A percentile compares a stretch with the other conserved stretches of the same genome.
Conservation (phyloP, 2,888 invertebrate genomes). For the Chymomyza caudatula region DNA sequence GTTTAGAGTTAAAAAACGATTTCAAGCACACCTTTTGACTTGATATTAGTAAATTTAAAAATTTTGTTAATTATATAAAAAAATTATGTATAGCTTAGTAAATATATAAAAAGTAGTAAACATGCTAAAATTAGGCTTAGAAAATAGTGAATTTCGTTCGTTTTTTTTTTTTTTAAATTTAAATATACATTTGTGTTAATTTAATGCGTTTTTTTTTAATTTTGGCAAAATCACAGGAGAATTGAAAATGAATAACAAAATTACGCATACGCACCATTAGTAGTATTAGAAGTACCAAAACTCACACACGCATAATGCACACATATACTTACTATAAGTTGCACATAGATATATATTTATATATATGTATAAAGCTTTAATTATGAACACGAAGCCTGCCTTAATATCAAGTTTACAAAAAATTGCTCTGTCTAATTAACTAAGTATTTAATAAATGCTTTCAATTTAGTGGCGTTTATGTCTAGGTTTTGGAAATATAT, state of each 20-base stretch:
- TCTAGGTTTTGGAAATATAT: neutral
- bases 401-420: neutral
- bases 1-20: neutral
- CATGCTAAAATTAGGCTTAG: constrained; percentile 23
- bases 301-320: neutral
- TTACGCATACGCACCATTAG: neutral
- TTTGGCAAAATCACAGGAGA: constrained; percentile 58
- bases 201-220: constrained; percentile 1
- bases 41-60: neutral
- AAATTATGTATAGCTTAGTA: constrained; percentile 25
- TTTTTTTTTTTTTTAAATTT: no score
- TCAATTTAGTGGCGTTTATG: neutral
- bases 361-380: constrained; percentile 8
- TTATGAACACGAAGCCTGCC: neutral
- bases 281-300: constrained; percentile 19
- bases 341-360: neutral
- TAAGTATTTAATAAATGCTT: neutral
- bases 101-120: constrained; percentile 7
- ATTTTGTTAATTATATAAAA: neutral
- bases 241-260: constrained; percentile 42
- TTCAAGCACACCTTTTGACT: neutral
- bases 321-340: neutral
- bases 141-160: constrained; percentile 18
- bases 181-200: constrained; percentile 35
- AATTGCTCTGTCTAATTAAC: neutral